Conservation (phyloP, 2,888 invertebrate species). For the Lasioglossum villosulum region DNA sequence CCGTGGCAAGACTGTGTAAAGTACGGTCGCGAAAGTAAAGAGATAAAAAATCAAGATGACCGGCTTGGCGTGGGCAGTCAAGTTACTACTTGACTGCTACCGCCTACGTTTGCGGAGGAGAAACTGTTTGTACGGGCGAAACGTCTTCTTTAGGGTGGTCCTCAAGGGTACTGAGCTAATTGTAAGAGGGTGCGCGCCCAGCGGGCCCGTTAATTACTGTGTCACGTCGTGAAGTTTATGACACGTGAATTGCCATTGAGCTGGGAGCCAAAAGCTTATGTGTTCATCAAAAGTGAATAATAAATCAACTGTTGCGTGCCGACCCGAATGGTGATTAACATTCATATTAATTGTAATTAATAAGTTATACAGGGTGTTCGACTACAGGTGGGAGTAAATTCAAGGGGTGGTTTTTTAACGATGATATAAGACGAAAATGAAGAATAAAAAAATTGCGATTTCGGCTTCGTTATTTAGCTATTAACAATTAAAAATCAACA, state of each 20-base stretch:
- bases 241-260: neutral
- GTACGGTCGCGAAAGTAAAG: neutral
- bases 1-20: neutral
- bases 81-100: neutral
- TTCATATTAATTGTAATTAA: too few species aligned
- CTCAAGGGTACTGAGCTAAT: neutral
- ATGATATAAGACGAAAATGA: too few species aligned
- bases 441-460: too few species aligned
- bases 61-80: neutral
- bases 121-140: neutral
- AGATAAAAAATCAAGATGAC: neutral
- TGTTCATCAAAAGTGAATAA: neutral
- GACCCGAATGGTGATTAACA: neutral
- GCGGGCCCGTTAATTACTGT: neutral
- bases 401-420: too few species aligned
- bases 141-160: constrained; percentile 1
- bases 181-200: neutral
- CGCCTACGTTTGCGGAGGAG: constrained; percentile 1
- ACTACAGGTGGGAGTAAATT: too few species aligned
- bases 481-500: too few species aligned
- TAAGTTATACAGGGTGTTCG: too few species aligned
- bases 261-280: neutral
- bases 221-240: neutral
- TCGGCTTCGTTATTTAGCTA: too few species aligned
- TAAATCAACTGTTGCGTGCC: neutral